Evolutionary conservation across 2,797 vertebrate species (phyloP).

Genomic region (Melanotaenia nigrans): DNA sequence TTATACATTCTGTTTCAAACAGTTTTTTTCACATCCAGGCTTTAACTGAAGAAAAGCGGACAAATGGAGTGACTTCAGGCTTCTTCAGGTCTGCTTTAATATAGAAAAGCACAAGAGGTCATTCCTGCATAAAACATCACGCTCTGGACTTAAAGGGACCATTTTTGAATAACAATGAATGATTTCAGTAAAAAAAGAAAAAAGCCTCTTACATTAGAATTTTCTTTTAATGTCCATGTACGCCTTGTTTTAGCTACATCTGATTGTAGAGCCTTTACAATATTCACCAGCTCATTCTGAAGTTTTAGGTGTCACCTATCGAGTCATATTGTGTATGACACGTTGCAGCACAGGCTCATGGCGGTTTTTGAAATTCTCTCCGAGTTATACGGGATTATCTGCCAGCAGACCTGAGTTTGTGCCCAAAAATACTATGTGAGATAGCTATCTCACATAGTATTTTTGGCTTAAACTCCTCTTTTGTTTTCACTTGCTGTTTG

Average conservation of each 20-base stretch:
- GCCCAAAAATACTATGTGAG: neutral
- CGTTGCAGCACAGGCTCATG: neutral
- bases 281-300: neutral
- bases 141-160: neutral
- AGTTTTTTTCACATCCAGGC: neutral
- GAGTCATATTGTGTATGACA: neutral
- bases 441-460: neutral
- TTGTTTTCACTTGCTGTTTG: neutral
- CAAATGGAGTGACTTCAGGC: neutral
- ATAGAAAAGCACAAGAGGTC: neutral
- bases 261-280: neutral
- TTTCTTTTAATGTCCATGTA: neutral
- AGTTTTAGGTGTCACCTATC: neutral
- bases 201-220: neutral
- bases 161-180: neutral
- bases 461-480: neutral
- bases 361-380: neutral
- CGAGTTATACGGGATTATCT: neutral
- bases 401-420: neutral
- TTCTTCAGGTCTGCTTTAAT: neutral
- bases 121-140: neutral
- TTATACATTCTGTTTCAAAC: neutral
- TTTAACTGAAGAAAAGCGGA: neutral
- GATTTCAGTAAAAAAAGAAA: neutral
- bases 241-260: neutral